These are phyloP conservation scores for Pempheris klunzingeri DNA, from an alignment of 2,797 vertebrate genomes.

Conservation along the genomic window DNA sequence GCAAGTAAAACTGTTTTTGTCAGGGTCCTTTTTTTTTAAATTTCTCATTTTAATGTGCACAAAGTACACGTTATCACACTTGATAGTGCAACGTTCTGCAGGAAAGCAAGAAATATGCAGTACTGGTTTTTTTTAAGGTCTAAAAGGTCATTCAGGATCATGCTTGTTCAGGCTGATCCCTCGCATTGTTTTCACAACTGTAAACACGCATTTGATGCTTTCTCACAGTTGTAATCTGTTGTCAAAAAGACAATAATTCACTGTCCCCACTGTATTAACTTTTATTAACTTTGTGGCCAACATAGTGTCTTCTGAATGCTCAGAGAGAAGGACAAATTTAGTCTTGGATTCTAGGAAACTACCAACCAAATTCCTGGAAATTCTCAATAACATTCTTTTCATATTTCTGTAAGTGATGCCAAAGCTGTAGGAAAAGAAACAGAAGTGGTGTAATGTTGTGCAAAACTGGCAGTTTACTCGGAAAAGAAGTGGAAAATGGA, in stretches of 20 bases:
- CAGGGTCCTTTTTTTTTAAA: neutral
- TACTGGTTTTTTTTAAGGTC: neutral
- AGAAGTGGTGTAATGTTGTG: neutral
- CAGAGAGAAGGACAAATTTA: conserved; percentile 6
- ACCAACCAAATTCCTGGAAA: neutral
- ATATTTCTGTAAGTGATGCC: conserved; percentile 9
- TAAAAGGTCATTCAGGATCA: neutral
- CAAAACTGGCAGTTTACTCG: conserved; percentile 16
- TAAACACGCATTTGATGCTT: neutral
- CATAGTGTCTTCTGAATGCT: neutral
- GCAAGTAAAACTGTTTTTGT: neutral
- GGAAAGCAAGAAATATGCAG: neutral
- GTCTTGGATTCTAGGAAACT: neutral
- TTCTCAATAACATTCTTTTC: neutral
- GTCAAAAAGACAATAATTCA: conserved; percentile 7
- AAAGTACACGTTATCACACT: neutral
- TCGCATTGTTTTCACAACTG: neutral
- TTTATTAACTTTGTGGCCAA: conserved; percentile 29
- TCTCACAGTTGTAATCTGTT: neutral
- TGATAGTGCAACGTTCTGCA: neutral
- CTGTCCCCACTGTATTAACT: neutral
- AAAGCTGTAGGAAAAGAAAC: neutral
- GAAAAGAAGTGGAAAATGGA: conserved; percentile 34
- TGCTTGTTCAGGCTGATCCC: neutral
- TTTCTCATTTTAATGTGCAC: neutral